These are phyloP conservation scores for Limnephilus marmoratus DNA, from an alignment of 2,888 invertebrate species.

Conservation along the genomic window DNA sequence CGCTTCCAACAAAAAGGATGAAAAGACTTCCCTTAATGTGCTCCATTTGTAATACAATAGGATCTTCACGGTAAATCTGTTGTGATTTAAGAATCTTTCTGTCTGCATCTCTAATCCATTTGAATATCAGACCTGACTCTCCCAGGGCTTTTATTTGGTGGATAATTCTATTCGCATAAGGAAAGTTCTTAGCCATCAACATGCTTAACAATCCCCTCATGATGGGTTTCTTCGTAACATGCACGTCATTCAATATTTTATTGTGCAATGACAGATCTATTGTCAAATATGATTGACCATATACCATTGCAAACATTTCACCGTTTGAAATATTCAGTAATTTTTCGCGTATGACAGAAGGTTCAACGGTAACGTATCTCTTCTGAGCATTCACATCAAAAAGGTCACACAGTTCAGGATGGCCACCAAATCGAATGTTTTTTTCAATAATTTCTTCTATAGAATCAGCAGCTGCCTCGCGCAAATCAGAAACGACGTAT, in stretches of 20 bases:
- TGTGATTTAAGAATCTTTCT: background rate
- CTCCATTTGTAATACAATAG: slow-evolving; percentile 6
- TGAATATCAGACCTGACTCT: background rate
- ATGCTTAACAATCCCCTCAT: background rate
- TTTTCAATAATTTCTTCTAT: background rate
- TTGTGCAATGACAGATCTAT: background rate
- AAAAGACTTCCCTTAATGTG: background rate
- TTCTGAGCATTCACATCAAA: background rate
- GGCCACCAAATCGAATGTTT: background rate
- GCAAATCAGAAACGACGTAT: background rate
- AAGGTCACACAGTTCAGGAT: background rate
- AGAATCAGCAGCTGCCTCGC: background rate
- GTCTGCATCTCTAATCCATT: slow-evolving; percentile 8
- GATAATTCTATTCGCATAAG: no score
- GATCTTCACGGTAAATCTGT: background rate
- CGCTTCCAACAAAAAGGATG: background rate
- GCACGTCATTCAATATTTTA: background rate
- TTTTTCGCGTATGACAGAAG: background rate
- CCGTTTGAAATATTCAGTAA: background rate
- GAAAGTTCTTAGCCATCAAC: slow-evolving; percentile 21
- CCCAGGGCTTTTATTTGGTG: background rate
- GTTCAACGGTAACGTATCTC: background rate
- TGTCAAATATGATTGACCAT: background rate
- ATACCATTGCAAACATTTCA: slow-evolving; percentile 4
- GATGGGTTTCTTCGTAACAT: background rate